Base-by-base conservation (phyloP, 2,888 invertebrate genomes). In the Junonia oenone region DNA sequence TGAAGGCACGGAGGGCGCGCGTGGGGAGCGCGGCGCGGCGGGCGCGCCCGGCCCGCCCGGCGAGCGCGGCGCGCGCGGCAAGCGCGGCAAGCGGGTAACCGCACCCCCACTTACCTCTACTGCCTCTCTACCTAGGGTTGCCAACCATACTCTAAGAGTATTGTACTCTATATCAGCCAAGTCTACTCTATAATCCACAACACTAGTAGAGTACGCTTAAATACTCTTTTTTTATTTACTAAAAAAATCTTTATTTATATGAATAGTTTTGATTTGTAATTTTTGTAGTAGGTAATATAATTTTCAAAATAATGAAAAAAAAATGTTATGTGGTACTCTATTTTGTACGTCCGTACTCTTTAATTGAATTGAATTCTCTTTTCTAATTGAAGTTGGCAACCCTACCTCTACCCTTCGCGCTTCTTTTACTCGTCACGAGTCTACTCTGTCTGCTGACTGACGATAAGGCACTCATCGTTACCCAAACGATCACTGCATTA, bases 71-170 rank as follows among this genome's bases (percentile, higher is more conserved):
- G 92, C 95, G 69, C 93, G 97, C 78, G 98, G 98, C 81, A 96
- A 96, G 84, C 94, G 96, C 88, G 97, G 97, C 92, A 97, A 97
- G 91, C 93, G 96, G 96, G 97, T 97, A 95, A 62, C 62, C 51
- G 53, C 43, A 43, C n/a, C 63, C 37, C 45, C 5, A n/a, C 38
- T 38, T 6, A 13, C 35, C 35, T 31, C 31, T 31, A 31, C 8
- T 29, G 47, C 45, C 54, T 56, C 57, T 13, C 46, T 38, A 45
- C 33, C 47, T 19, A 31, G 50, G 29, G 43, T n/a, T 56, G 47
- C 62, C 37, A 47, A 26, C 48, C 51, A 46, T 54, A 53, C 56
- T 33, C 22, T n/a, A n/a, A n/a, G n/a, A n/a, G n/a, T n/a, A n/a
- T n/a, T n/a, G n/a, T n/a, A n/a, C n/a, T n/a, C n/a, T n/a, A n/a